Conservation (phyloP, 2,797 vertebrate genomes). For the Sciaenops ocellatus region DNA sequence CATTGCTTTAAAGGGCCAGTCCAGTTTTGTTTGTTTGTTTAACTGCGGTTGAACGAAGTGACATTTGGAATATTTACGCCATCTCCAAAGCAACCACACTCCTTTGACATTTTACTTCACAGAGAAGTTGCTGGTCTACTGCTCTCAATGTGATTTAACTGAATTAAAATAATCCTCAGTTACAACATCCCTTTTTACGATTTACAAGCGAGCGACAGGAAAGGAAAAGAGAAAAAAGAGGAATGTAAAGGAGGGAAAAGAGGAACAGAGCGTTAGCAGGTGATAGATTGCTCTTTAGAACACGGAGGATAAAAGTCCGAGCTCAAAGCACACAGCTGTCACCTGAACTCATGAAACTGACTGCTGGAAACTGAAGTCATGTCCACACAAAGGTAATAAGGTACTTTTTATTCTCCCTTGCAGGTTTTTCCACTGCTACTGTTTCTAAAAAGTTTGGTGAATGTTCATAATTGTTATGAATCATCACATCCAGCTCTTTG, state of each 20-base stretch:
- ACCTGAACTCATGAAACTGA: neutral
- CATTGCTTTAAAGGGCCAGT: too few species aligned
- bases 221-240: neutral
- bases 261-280: neutral
- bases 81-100: too few species aligned
- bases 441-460: neutral
- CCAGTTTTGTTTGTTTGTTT: too few species aligned
- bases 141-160: too few species aligned
- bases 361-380: slow-evolving; percentile 13
- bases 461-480: neutral
- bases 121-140: too few species aligned
- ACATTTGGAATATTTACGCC: too few species aligned
- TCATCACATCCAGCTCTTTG: neutral
- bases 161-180: neutral
- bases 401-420: neutral
- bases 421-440: neutral
- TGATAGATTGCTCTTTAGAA: neutral
- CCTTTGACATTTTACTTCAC: too few species aligned
- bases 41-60: too few species aligned
- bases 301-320: neutral
- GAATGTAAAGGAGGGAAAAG: slow-evolving; percentile 2
- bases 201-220: neutral
- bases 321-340: neutral
- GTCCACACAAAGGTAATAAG: slow-evolving; percentile 39
- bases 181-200: slow-evolving; percentile 1